These are phyloP conservation scores for Strigamia maritima DNA, from an alignment of 2,888 invertebrate species.

Conservation along the genomic window DNA sequence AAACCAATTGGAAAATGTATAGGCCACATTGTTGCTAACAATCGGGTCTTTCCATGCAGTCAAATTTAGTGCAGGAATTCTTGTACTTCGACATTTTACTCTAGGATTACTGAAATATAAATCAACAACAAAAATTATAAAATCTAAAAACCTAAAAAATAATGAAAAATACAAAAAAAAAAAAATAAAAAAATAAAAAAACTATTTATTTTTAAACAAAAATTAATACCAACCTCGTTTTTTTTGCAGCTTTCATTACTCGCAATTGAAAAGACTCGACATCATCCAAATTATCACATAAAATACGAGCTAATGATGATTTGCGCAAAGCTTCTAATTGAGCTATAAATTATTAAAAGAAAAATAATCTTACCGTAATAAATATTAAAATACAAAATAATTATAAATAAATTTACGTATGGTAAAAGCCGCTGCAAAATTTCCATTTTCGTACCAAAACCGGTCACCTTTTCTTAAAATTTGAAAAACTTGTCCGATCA, in stretches of 20 bases:
- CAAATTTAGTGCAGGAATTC: not conserved
- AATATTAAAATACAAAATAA: too few species aligned
- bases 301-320: not conserved
- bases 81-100: not conserved
- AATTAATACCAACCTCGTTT: not conserved
- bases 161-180: too few species aligned
- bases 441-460: constrained; percentile 50
- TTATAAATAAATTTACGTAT: not conserved
- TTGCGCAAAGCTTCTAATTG: constrained; percentile 19
- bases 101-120: not conserved
- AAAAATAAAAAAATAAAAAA: too few species aligned
- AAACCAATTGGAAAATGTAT: not conserved
- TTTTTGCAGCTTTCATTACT: not conserved
- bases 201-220: too few species aligned
- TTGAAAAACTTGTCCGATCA: constrained; percentile 49
- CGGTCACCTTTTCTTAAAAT: constrained; percentile 49
- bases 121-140: not conserved
- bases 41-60: not conserved
- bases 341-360: too few species aligned
- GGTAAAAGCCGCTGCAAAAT: constrained; percentile 43
- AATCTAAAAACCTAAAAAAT: too few species aligned
- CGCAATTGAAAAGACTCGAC: not conserved
- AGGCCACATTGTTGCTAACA: not conserved
- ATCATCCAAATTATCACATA: constrained; percentile 35
- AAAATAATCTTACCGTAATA: too few species aligned